Evolutionary conservation across 1,140 invertebrate species (phyloP).

Genomic region (Drosophila ogumai): DNA sequence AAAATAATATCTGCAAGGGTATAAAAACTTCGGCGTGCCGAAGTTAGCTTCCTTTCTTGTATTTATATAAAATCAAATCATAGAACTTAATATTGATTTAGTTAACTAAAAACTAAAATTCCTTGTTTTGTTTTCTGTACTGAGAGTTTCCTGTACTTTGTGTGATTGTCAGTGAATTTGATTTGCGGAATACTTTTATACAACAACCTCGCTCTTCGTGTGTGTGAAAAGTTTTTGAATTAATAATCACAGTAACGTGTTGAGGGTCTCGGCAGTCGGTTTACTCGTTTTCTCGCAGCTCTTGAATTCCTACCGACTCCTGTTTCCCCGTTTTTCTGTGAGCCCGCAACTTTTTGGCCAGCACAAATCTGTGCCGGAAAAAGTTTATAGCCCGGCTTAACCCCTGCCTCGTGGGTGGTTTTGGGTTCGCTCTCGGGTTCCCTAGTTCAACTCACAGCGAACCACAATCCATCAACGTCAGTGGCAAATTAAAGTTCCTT

Average conservation of each 20-base stretch:
- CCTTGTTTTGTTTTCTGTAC: neutral
- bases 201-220: neutral
- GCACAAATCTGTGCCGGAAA: slow-evolving; percentile 48
- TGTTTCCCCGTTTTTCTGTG: slow-evolving; percentile 1
- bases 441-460: slow-evolving; percentile 18
- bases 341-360: slow-evolving; percentile 36
- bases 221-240: slow-evolving; percentile 66
- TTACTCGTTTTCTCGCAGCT: slow-evolving; percentile 5
- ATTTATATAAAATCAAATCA: neutral
- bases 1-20: too few species aligned
- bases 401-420: slow-evolving; percentile 28
- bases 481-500: slow-evolving; percentile 45
- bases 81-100: neutral
- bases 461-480: slow-evolving; percentile 61
- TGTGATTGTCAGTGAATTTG: slow-evolving; percentile 11
- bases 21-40: too few species aligned
- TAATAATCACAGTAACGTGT: slow-evolving; percentile 58
- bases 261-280: slow-evolving; percentile 39
- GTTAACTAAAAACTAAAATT: too few species aligned
- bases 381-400: slow-evolving; percentile 47
- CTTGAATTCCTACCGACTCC: slow-evolving; percentile 11
- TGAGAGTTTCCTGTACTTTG: neutral
- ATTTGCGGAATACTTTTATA: slow-evolving; percentile 20
- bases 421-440: slow-evolving; percentile 10
- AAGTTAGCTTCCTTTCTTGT: too few species aligned